These are phyloP conservation scores for Zaprionus camerounensis DNA, from an alignment of 1,140 invertebrate genomes.

Conservation along the genomic window DNA sequence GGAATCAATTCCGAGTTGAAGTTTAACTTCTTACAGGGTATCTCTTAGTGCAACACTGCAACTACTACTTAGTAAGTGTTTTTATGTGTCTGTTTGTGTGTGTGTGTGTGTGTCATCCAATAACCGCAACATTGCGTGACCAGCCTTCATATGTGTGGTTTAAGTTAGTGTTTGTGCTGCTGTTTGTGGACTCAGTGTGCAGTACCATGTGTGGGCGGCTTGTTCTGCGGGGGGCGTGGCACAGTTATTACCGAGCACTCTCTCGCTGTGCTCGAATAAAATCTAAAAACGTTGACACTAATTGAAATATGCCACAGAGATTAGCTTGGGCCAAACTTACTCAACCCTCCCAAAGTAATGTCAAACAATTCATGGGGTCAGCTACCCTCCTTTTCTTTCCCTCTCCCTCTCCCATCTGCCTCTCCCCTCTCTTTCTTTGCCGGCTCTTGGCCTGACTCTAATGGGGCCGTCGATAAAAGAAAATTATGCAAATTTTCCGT, in stretches of 20 bases:
- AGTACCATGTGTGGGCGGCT: neutral
- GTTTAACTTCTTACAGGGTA: conserved; percentile 8
- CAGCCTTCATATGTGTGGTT: conserved; percentile 52
- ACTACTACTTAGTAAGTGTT: neutral
- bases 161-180: conserved; percentile 18
- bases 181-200: conserved; percentile 7
- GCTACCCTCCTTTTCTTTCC: conserved; percentile 5
- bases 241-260: conserved; percentile 5
- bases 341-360: conserved; percentile 51
- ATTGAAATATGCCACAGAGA: conserved; percentile 75
- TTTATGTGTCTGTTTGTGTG: conserved; percentile 1
- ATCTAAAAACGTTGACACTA: conserved; percentile 76
- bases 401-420: neutral
- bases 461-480: conserved; percentile 51
- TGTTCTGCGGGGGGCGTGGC: neutral
- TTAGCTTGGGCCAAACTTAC: conserved; percentile 36
- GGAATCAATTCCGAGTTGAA: neutral
- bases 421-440: neutral
- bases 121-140: conserved; percentile 73
- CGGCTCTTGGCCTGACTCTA: conserved; percentile 29
- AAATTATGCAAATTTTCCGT: conserved; percentile 76
- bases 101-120: conserved; percentile 33
- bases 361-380: conserved; percentile 33
- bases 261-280: conserved; percentile 48
- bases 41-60: neutral